A percentile compares a stretch with the other conserved stretches of the same genome.
phyloP scores from a whole-genome alignment of 2,797 vertebrate genomes.

The Apodemus agrarius region DNA sequence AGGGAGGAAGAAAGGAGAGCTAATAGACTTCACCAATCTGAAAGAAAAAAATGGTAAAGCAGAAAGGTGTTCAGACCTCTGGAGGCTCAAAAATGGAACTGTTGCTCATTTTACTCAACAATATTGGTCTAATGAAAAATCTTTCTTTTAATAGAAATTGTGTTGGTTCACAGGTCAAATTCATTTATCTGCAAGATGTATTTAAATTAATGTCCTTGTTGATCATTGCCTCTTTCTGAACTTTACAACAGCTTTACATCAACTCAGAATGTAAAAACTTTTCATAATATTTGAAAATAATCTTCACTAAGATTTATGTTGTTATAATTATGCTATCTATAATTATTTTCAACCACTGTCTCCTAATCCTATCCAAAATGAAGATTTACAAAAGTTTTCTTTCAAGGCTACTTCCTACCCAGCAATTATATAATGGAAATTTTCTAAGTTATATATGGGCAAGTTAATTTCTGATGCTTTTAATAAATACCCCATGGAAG shows the following conservation, averaged over 20 bases:
- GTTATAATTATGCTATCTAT: not conserved
- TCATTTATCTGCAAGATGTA: not conserved
- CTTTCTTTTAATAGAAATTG: not conserved
- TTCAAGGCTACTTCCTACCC: not conserved
- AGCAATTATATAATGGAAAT: not conserved
- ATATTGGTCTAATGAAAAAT: not conserved
- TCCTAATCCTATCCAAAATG: not conserved
- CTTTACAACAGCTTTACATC: not conserved
- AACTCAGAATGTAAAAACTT: not conserved
- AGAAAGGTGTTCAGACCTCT: not conserved
- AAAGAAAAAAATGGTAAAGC: not conserved
- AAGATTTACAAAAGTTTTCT: not conserved
- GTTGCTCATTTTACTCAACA: not conserved
- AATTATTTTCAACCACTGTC: not conserved
- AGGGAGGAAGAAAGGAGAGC: not conserved
- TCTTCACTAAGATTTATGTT: not conserved
- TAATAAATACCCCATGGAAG: not conserved
- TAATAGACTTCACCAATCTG: not conserved
- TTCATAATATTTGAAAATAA: not conserved
- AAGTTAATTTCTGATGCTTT: not conserved
- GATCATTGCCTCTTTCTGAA: not conserved
- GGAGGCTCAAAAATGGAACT: not conserved
- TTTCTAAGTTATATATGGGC: not conserved
- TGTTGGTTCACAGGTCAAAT: not conserved
- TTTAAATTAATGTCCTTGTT: not conserved